Base-by-base conservation (phyloP, 2,113 vertebrate genomes). In the Carlito syrichta region DNA sequence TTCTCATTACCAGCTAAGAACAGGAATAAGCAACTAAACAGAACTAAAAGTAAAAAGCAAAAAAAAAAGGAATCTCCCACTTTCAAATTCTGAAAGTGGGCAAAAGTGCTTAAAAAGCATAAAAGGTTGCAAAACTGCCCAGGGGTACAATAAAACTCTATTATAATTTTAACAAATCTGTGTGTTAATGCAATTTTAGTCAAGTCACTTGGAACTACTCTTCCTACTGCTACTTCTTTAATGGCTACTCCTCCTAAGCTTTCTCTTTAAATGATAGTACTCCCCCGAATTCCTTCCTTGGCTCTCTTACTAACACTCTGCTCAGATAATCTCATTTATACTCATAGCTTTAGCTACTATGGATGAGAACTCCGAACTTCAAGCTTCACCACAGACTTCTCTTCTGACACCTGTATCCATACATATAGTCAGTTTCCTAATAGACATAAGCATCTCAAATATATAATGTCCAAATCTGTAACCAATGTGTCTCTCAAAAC, bases 11-110 rank as follows among this genome's bases (percentile, higher is more conserved):
- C 14, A 93, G 52, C 56, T 76, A 85, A 95, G n/a, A 91, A 94
- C 3, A 86, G 66, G 38, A 79, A 78, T 84, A 83, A 58, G 40
- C 23, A 84, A 63, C 8, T 76, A 50, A 89, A 69, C 27, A 89
- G 52, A 96, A 85, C 50, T 87, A 77, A 58, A 95, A 84, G 77
- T 88, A 88, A 85, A 89, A 89, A 78, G 35, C 25, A 89, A 76
- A 76, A 35, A 77, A 2, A 66, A 83, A 94, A 78, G 43, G 77
- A 27, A 58, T 5, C 54, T 93, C 71, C n/a, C 32, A 35, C 32
- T 96, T 79, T 74, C 40, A 95, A 92, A 88, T 95, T 95, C 83
- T 91, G 35, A 77, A 84, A 84, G 77, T 95, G 35, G 7, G 11
- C 48, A 52, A 88, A 77, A 69, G 16, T 82, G 27, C 52, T 96